Evolutionary conservation across 2,113 vertebrate species (phyloP), one percentile per base, ranked within the genome.

Genomic region (Ranitomeya variabilis): DNA sequence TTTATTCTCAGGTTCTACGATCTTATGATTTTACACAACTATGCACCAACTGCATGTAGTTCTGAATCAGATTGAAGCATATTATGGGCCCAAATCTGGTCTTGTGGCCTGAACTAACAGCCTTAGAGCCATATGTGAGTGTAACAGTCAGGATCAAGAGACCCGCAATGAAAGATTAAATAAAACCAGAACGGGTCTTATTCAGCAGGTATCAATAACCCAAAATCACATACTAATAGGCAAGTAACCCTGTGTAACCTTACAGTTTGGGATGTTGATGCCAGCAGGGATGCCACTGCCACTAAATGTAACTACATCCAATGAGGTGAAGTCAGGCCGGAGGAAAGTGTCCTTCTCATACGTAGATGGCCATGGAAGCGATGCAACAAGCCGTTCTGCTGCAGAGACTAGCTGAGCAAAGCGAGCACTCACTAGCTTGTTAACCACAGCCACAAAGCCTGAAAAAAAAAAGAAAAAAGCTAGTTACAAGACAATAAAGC

Each of bases 241-340:
- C 3, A 15, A 12, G 6, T 18, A 74, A 45, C 18, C 2, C 37
- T 2, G 15, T 18, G 31, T 74, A 76, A 52, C 57, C 95, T 95
- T 90, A 98, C 97, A 98, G 93, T 98, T 98, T 45, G 97, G 97
- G 91, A 98, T 98, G 92, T 97, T 98, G 92, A 98, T 98, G 86
- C 97, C 97, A 0, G 97, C 96, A 10, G 97, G 97, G 80, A 98
- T 98, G 85, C 97, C 97, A 0, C 97, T 98, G 16, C 97, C 97
- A 0, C 96, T 96, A 0, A 97, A 98, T 66, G 97, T 97, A 86
- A 98, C 95, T 6, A 98, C 96, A 0, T 98, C 97, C 85, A 98
- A 92, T 0, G 97, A 98, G 79, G 97, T 98, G 92, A 98, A 98
- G 93, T 98, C 97, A 0, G 97, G 97, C 86, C 95, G 96, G 4